phyloP scores from a whole-genome alignment of 2,888 invertebrate species.

The Macroteleia sp. region DNA sequence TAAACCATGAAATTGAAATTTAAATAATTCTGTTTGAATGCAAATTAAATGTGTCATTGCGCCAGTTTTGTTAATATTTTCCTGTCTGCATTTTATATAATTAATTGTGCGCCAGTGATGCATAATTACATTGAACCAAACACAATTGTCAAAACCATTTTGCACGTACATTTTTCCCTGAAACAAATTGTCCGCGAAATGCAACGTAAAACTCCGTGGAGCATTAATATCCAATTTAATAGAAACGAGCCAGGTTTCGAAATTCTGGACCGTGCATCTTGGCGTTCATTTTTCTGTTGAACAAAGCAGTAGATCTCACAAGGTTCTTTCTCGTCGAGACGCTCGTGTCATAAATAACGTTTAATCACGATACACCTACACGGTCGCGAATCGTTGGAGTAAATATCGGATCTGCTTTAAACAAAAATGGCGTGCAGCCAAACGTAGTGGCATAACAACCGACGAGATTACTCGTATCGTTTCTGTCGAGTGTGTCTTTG shows the following conservation, averaged over 20 bases:
- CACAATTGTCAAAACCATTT: constrained; percentile 31
- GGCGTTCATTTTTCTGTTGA: constrained; percentile 42
- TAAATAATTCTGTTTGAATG: too few species aligned
- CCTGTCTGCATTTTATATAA: constrained; percentile 8
- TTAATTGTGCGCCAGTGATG: constrained; percentile 9
- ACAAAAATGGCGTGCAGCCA: constrained; percentile 58
- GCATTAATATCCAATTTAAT: constrained; percentile 51
- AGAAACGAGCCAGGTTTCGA: constrained; percentile 36
- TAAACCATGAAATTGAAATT: too few species aligned
- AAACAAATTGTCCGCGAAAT: constrained; percentile 35
- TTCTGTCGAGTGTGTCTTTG: too few species aligned
- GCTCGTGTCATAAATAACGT: constrained; percentile 42
- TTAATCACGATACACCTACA: constrained; percentile 46
- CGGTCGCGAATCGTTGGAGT: constrained; percentile 25
- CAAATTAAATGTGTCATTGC: constrained; percentile 20
- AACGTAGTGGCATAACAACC: too few species aligned
- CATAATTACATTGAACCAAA: constrained; percentile 27
- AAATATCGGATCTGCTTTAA: constrained; percentile 43
- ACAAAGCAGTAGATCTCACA: constrained; percentile 43
- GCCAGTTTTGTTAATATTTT: constrained; percentile 16
- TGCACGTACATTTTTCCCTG: constrained; percentile 10
- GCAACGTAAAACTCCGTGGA: constrained; percentile 32
- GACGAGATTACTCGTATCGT: too few species aligned
- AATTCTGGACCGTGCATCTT: constrained; percentile 24
- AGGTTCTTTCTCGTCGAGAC: constrained; percentile 20